Percentiles rank a stretch among this genome's conserved stretches.
These are phyloP conservation scores for Heterodera filipjevi DNA, from an alignment of 2,888 invertebrate genomes.

Conservation along the genomic window DNA sequence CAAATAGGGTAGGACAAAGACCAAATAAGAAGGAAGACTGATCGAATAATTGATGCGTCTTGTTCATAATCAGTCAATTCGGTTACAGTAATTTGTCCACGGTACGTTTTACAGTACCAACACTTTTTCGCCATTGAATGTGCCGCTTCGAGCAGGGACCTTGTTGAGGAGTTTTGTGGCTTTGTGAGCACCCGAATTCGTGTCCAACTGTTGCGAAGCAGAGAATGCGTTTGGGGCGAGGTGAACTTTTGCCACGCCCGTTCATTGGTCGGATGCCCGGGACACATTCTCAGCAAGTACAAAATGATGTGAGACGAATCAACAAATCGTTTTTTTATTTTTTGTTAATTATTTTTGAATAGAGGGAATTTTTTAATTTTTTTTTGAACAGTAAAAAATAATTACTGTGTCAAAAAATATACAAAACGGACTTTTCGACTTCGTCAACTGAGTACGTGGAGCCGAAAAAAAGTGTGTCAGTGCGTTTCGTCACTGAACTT, in stretches of 20 bases:
- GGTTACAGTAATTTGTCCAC: too few species aligned
- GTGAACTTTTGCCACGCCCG: background rate
- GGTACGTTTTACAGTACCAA: background rate
- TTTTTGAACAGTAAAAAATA: too few species aligned
- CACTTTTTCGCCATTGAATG: background rate
- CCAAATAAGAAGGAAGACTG: too few species aligned
- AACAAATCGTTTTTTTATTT: background rate
- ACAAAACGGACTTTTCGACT: too few species aligned
- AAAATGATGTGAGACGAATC: background rate
- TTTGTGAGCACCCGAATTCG: slow-evolving; percentile 1
- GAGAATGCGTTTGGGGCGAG: background rate
- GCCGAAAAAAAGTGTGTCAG: too few species aligned
- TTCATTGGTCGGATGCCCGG: background rate
- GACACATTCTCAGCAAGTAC: background rate
- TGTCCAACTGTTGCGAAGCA: background rate
- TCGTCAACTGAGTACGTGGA: too few species aligned
- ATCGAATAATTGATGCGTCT: too few species aligned
- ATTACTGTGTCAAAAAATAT: too few species aligned
- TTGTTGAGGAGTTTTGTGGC: background rate
- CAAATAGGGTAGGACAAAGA: too few species aligned
- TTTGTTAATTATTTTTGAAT: background rate
- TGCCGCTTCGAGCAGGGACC: background rate
- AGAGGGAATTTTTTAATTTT: too few species aligned
- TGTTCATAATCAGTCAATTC: too few species aligned
- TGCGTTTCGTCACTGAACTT: too few species aligned